Evolutionary conservation across 2,797 vertebrate genomes (phyloP), one percentile per base, ranked within the genome.

Genomic region (Gadopsis marmoratus): DNA sequence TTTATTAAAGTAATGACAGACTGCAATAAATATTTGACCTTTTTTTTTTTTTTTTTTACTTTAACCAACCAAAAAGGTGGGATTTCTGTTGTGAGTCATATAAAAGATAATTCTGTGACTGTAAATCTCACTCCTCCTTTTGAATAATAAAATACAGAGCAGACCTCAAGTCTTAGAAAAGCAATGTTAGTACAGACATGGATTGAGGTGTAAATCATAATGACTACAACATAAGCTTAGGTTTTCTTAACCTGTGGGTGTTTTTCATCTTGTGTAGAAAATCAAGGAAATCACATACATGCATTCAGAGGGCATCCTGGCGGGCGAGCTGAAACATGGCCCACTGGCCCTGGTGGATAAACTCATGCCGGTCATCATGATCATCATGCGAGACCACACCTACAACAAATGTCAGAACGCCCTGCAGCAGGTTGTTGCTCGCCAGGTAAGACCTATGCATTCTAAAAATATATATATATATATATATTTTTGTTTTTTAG

Each of bases 201-300:
- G 8, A 64, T 14, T 45, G 26, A 70, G 2, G 2, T 53, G 23
- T 54, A 35, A 72, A 16, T 4, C 9, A 14, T 55, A 37, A 45
- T 23, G 19, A 50, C 56, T 51, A 13, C 43, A 37, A 19, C 16
- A 2, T 66, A 7, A 39, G 5, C 10, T 47, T 31, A 13, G 19
- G 29, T 58, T 54, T 66, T 51, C 1, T 54, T 26, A 43, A 62
- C 55, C 21, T 48, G 14, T 50, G 4, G 3, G 0, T 63, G 7
- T 26, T 47, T 54, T 58, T 37, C 5, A 58, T 68, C 56, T 10
- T 19, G 17, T 79, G 19, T 78, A 99, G 98, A 99, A 99, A 97
- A 99, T 99, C 69, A 99, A 99, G 81, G 98, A 99, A 86, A 99
- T 99, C 88, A 99, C 98, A 0, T 99, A 99, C 90, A 99, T 99